These are phyloP conservation scores for Cygnus olor DNA, from an alignment of 2,797 vertebrate genomes.

Conservation along the genomic window DNA sequence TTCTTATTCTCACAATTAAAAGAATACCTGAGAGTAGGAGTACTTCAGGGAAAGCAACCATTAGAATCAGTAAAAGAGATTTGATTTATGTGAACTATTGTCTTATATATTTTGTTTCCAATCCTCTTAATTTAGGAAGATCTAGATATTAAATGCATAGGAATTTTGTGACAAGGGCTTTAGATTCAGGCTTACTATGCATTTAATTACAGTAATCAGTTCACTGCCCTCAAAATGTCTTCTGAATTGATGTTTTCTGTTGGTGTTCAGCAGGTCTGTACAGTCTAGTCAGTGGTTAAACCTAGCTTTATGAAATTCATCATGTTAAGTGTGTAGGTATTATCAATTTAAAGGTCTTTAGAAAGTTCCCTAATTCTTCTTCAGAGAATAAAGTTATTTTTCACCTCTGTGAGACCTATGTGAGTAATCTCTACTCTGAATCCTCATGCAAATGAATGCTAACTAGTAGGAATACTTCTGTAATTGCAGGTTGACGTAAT, in stretches of 20 bases:
- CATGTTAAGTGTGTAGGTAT: neutral
- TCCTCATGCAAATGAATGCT: neutral
- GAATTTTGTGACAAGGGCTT: neutral
- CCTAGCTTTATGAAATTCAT: neutral
- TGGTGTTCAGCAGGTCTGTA: neutral
- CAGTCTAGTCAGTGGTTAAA: neutral
- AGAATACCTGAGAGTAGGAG: neutral
- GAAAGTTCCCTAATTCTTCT: neutral
- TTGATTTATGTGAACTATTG: neutral
- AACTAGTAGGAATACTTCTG: neutral
- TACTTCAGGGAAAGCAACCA: neutral
- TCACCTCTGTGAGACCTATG: neutral
- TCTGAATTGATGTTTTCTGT: neutral
- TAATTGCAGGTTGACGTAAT: neutral
- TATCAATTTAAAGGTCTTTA: neutral
- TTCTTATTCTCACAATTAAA: neutral
- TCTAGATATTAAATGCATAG: neutral
- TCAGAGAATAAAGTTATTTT: neutral
- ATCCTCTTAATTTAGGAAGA: neutral
- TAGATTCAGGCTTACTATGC: neutral
- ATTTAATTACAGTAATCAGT: neutral
- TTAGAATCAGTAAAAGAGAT: neutral
- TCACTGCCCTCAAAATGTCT: neutral
- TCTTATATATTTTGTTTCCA: neutral
- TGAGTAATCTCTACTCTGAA: neutral